These are phyloP conservation scores for Meteorus cinctellus DNA, from an alignment of 2,888 invertebrate genomes.

Conservation along the genomic window DNA sequence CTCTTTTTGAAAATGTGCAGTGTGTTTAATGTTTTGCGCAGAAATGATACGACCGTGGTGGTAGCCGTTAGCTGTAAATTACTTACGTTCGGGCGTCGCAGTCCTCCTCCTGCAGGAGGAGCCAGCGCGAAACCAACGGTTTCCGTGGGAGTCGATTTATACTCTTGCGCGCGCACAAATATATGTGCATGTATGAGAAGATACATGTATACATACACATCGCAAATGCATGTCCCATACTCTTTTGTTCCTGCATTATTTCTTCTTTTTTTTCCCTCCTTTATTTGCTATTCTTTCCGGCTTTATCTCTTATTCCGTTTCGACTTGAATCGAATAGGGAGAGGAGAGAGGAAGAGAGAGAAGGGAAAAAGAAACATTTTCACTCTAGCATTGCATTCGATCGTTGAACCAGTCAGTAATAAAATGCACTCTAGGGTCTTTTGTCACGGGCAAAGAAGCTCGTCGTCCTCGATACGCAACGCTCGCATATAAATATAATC, in stretches of 20 bases:
- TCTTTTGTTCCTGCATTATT: not conserved
- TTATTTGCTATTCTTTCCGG: not conserved
- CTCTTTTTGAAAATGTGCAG: conserved; percentile 3
- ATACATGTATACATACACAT: not conserved
- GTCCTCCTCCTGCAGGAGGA: conserved; percentile 41
- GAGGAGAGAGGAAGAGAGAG: not conserved
- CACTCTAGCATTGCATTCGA: conserved; percentile 2
- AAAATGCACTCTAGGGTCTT: conserved; percentile 13
- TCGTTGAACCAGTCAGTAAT: conserved; percentile 22
- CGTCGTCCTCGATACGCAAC: conserved; percentile 26
- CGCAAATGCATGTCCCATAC: not conserved
- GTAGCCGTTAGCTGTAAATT: conserved; percentile 42
- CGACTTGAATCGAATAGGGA: not conserved
- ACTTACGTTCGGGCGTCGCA: conserved; percentile 36
- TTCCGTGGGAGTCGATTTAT: conserved; percentile 43
- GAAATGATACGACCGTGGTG: conserved; percentile 33
- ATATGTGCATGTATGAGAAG: conserved; percentile 1
- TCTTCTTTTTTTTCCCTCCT: not conserved
- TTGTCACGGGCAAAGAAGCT: conserved; percentile 28
- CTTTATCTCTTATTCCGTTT: not conserved
- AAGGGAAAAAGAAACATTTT: not conserved
- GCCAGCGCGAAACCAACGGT: conserved; percentile 35
- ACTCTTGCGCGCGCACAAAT: conserved; percentile 38
- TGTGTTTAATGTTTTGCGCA: not conserved
- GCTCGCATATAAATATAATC: conserved; percentile 3